A percentile compares a stretch with the other conserved stretches of the same genome.
phyloP scores from a whole-genome alignment of 2,113 vertebrate species.

The Geococcyx californianus region DNA sequence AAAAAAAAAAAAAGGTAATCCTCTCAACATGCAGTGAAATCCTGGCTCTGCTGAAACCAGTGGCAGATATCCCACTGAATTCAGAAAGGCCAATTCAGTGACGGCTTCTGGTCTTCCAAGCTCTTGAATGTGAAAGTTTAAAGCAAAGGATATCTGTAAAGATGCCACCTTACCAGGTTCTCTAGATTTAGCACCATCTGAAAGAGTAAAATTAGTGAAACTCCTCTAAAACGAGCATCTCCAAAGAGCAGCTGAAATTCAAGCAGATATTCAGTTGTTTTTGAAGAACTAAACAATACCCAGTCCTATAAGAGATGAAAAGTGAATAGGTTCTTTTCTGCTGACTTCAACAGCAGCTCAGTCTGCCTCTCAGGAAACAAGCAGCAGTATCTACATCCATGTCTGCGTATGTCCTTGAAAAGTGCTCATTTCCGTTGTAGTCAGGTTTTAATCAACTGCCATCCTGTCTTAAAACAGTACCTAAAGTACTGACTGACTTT shows the following conservation, averaged over 20 bases:
- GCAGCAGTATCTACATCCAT: background rate
- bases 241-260: background rate
- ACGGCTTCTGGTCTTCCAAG: background rate
- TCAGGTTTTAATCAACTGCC: background rate
- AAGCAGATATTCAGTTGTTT: background rate
- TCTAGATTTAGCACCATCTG: background rate
- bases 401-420: background rate
- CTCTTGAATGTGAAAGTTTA: background rate
- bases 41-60: background rate
- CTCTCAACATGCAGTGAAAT: background rate
- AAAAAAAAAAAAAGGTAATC: background rate
- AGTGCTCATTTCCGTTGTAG: background rate
- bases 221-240: background rate
- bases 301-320: background rate
- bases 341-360: background rate
- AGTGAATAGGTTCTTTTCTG: background rate
- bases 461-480: background rate
- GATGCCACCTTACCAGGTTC: background rate
- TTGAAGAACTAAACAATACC: background rate
- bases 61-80: background rate
- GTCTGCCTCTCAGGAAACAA: background rate
- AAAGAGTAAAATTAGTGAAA: background rate
- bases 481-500: background rate
- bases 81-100: background rate
- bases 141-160: background rate